These are phyloP conservation scores for Falco concolor DNA, from an alignment of 2,797 vertebrate species.

Conservation along the genomic window DNA sequence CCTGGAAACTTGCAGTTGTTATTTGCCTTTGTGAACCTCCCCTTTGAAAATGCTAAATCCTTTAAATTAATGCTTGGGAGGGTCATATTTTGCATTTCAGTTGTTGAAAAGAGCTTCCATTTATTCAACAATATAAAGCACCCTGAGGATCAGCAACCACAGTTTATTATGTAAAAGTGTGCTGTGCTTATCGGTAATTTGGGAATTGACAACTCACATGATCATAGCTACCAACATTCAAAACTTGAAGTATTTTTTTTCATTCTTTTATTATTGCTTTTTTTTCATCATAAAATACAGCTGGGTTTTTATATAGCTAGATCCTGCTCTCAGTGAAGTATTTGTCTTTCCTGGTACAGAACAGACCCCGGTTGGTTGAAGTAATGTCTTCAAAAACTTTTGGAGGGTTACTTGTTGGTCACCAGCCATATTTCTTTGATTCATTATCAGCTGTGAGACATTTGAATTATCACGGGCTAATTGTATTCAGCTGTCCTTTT, in stretches of 20 bases:
- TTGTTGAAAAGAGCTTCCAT: slow-evolving; percentile 50
- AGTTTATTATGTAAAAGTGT: not conserved
- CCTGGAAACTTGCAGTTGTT: slow-evolving; percentile 55
- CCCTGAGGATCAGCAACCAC: not conserved
- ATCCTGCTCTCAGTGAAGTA: not conserved
- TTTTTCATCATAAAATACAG: not conserved
- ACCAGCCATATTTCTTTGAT: not conserved
- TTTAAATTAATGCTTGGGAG: slow-evolving; percentile 60
- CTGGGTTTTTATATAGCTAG: not conserved
- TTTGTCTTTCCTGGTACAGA: not conserved
- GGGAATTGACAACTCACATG: not conserved
- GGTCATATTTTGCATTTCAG: slow-evolving; percentile 63
- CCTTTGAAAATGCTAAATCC: slow-evolving; percentile 59
- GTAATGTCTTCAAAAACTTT: not conserved
- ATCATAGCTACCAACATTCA: slow-evolving; percentile 3
- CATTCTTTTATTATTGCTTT: not conserved
- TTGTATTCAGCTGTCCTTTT: not conserved
- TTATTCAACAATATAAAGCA: slow-evolving; percentile 35
- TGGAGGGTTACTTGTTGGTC: not conserved
- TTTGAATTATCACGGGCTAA: not conserved
- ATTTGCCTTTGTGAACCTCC: slow-evolving; percentile 39
- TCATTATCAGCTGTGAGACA: not conserved
- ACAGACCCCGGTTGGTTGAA: not conserved
- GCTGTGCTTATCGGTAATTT: slow-evolving; percentile 7
- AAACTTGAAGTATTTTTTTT: not conserved